Evolutionary conservation across 2,888 invertebrate species (phyloP).

Genomic region (Endomychus coccineus): DNA sequence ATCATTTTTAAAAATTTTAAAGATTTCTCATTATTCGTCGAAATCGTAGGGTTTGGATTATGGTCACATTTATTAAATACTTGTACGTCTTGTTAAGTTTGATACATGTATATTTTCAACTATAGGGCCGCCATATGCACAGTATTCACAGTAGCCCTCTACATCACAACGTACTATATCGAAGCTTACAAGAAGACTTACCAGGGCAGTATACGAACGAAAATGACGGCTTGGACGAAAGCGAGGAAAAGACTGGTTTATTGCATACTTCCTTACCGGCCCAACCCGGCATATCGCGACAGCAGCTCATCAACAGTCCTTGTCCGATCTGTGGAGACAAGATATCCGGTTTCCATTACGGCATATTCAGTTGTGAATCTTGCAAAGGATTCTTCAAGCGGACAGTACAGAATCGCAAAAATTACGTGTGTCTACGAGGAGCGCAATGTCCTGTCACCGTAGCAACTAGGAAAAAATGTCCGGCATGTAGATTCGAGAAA

Average conservation of each 20-base stretch:
- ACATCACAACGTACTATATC: conserved; percentile 50
- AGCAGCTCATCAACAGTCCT: conserved; percentile 86
- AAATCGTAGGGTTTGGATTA: no score
- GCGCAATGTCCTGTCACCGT: conserved; percentile 89
- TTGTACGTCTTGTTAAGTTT: no score
- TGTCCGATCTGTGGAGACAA: conserved; percentile 95
- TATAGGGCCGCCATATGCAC: conserved; percentile 49
- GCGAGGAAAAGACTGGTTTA: conserved; percentile 47
- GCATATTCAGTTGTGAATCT: conserved; percentile 95
- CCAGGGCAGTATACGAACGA: conserved; percentile 32
- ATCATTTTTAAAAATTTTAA: no score
- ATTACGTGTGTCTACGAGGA: conserved; percentile 87
- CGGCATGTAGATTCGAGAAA: conserved; percentile 93
- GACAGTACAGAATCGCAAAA: conserved; percentile 97
- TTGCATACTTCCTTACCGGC: conserved; percentile 49
- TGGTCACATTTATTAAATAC: no score
- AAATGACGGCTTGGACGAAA: conserved; percentile 40
- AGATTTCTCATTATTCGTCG: no score
- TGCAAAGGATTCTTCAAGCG: conserved; percentile 98
- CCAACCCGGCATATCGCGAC: conserved; percentile 74
- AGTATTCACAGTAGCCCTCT: conserved; percentile 46
- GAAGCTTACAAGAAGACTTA: conserved; percentile 45
- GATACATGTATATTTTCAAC: no score
- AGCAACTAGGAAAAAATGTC: conserved; percentile 91
- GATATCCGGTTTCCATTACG: conserved; percentile 95